phyloP scores from a whole-genome alignment of 2,888 invertebrate genomes.

The Sminthurides aquaticus region DNA sequence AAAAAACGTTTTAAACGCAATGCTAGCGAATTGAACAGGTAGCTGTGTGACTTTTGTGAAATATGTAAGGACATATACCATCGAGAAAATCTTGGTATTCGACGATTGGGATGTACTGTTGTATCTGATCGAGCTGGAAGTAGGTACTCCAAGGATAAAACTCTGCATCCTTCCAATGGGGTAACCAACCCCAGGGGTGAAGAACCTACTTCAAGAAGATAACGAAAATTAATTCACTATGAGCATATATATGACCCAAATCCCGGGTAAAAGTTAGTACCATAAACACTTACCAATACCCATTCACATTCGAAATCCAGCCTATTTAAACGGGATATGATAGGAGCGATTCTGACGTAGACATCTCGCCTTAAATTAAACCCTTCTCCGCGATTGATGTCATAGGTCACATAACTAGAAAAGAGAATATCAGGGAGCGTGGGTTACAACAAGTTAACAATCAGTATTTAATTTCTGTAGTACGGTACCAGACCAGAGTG shows the following conservation, averaged over 20 bases:
- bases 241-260: not conserved
- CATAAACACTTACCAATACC: constrained; percentile 47
- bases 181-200: constrained; percentile 84
- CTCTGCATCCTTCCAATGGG: constrained; percentile 73
- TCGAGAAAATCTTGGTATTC: constrained; percentile 75
- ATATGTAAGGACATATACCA: constrained; percentile 50
- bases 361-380: constrained; percentile 95
- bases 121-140: constrained; percentile 74
- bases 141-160: constrained; percentile 72
- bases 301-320: constrained; percentile 46
- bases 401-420: constrained; percentile 73
- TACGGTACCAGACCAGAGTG: no score
- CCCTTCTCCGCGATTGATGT: constrained; percentile 91
- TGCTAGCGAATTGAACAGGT: no score
- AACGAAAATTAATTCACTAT: not conserved
- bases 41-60: no score
- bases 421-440: no score
- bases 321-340: constrained; percentile 62
- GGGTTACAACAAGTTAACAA: no score
- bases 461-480: no score
- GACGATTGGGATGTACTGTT: constrained; percentile 70
- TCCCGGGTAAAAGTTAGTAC: not conserved
- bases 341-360: constrained; percentile 82
- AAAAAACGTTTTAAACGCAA: not conserved
- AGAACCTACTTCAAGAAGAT: constrained; percentile 57